Conservation (phyloP, 2,113 vertebrate species). For the Labeo rohita region DNA sequence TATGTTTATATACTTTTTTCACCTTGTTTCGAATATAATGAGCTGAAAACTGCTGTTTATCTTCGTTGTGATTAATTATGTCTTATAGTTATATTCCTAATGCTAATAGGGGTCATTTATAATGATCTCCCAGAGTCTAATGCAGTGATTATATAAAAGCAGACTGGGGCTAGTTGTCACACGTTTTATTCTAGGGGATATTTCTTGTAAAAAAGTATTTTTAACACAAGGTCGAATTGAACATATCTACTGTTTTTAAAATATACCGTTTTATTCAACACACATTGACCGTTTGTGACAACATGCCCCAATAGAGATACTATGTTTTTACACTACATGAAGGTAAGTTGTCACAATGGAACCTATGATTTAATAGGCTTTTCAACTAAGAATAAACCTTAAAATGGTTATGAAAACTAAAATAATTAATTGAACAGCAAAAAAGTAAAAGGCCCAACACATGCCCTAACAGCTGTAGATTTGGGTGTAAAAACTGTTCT, state of each 20-base stretch:
- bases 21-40: not conserved
- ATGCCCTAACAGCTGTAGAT: not conserved
- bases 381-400: not conserved
- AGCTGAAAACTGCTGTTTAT: slow-evolving; percentile 1
- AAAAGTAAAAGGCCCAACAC: not conserved
- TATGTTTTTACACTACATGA: not conserved
- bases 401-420: not conserved
- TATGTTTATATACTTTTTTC: not conserved
- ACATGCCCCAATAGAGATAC: not conserved
- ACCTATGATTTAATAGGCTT: not conserved
- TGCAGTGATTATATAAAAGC: not conserved
- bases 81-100: not conserved
- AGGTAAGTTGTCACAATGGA: not conserved
- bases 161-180: not conserved
- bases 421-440: not conserved
- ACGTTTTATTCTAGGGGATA: not conserved
- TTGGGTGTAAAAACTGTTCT: not conserved
- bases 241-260: not conserved
- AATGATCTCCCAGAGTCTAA: not conserved
- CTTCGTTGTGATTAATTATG: slow-evolving; percentile 8
- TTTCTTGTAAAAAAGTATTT: not conserved
- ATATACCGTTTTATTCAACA: not conserved
- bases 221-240: not conserved
- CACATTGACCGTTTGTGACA: not conserved
- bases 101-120: not conserved